Base-by-base conservation (phyloP, 2,888 invertebrate genomes). In the Terebella lapidaria region DNA sequence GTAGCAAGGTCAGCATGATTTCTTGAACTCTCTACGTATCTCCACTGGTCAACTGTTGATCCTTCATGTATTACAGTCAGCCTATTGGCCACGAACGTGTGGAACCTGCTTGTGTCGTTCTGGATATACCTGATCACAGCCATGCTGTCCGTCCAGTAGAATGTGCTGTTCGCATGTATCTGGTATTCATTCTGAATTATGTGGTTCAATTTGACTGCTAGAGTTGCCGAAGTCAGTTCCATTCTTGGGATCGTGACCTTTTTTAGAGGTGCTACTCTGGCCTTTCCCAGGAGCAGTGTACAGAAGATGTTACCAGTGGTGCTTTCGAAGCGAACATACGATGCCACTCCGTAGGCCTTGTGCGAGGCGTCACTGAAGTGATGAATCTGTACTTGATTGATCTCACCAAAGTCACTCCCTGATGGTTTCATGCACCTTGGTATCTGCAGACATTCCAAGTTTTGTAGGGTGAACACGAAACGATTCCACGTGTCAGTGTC, bases 241-340 rank as follows among this genome's bases (percentile, higher is more conserved):
- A 35, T 10, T 10, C 42, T 10, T n/a, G 42, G 42, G n/a, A 35
- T 35, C 10, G 10, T 35, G 18, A 57, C 25, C n/a, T 47, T 24
- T 29, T 56, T 56, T 4, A 56, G 4, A 10, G 30, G 56, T 28
- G 57, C 51, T 18, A 57, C n/a, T n/a, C n/a, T n/a, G 24, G n/a
- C 54, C 10, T 56, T 18, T 2, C 45, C 20, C n/a, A 58, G 30
- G 10, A 59, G 46, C 20, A 67, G 27, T 10, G 5, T 10, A 26
- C 26, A 25, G 5, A 15, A 10, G 15, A 53, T 26, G 10, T 26
- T 24, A 10, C 27, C 53, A 15, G 5, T 25, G 27, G 10, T 53
- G 27, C 26, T 26, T 5, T 5, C 27, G 10, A 15, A 26, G 5
- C 53, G 27, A 10, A 53, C 5, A 26, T 53, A 53, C 4, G 27